A percentile compares a stretch with the other conserved stretches of the same genome.
Conservation (phyloP, 2,113 vertebrate species). For the Phoxinus phoxinus region DNA sequence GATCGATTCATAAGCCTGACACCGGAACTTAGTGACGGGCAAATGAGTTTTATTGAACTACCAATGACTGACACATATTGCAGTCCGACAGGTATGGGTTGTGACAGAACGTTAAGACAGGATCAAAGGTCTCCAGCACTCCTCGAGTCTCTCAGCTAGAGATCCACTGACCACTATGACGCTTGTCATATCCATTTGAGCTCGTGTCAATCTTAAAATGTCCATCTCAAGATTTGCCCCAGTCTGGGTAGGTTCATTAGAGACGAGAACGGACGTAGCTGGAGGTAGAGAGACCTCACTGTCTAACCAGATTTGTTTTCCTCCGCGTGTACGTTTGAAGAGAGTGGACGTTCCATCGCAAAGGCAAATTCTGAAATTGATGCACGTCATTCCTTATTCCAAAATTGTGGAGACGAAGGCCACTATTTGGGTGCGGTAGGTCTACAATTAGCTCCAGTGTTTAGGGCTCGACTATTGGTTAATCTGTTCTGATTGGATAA, state of each 20-base stretch:
- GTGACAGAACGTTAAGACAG: slow-evolving; percentile 15
- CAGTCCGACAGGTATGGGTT: neutral
- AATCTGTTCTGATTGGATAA: slow-evolving; percentile 37
- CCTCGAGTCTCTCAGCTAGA: neutral
- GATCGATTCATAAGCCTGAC: slow-evolving; percentile 16
- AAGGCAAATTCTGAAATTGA: slow-evolving; percentile 45
- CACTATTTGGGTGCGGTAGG: slow-evolving; percentile 51
- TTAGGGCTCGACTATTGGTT: slow-evolving; percentile 38
- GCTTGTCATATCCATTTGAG: slow-evolving; percentile 12
- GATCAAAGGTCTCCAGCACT: slow-evolving; percentile 24
- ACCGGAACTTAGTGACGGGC: slow-evolving; percentile 26
- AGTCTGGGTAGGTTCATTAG: neutral
- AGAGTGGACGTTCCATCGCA: slow-evolving; percentile 27
- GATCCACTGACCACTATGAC: neutral
- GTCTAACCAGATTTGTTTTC: neutral
- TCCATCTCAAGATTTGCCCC: neutral
- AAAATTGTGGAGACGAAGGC: slow-evolving; percentile 49
- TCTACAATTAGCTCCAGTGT: slow-evolving; percentile 35
- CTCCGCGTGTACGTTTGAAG: slow-evolving; percentile 12
- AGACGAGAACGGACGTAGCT: neutral
- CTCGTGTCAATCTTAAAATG: neutral
- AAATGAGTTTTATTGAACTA: slow-evolving; percentile 25
- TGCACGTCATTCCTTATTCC: slow-evolving; percentile 24
- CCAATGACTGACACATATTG: slow-evolving; percentile 1
- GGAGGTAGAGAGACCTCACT: neutral